phyloP scores from a whole-genome alignment of 2,888 invertebrate genomes.

The Gonocerus acuteangulatus region DNA sequence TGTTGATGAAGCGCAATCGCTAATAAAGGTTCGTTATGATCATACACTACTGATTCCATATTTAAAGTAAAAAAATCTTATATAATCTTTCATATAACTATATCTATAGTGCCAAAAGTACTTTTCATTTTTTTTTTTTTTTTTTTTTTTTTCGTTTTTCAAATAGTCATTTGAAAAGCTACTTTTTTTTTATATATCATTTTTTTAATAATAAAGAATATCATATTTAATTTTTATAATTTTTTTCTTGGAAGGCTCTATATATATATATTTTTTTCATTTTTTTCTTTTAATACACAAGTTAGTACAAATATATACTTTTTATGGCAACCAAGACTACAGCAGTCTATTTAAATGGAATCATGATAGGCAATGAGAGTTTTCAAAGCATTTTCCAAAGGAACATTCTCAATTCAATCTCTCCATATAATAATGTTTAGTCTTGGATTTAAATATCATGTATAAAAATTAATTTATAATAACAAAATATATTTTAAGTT shows the following conservation, averaged over 20 bases:
- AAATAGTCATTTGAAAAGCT: conserved; percentile 4
- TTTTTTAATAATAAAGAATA: background rate
- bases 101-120: conserved; percentile 21
- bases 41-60: conserved; percentile 14
- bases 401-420: conserved; percentile 30
- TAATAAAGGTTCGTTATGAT: conserved; percentile 9
- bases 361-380: conserved; percentile 33
- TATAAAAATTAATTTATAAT: conserved; percentile 30
- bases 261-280: background rate
- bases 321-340: conserved; percentile 33
- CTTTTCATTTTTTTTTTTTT: no score
- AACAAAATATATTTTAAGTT: conserved; percentile 32
- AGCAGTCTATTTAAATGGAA: conserved; percentile 35
- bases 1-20: conserved; percentile 6
- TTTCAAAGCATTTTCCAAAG: conserved; percentile 33
- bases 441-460: conserved; percentile 30
- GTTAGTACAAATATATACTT: conserved; percentile 21
- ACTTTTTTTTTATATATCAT: background rate
- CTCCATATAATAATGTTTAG: conserved; percentile 27
- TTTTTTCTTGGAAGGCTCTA: conserved; percentile 19
- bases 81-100: background rate
- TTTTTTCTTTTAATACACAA: conserved; percentile 17
- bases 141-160: background rate
- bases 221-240: background rate
- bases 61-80: background rate